Evolutionary conservation across 2,797 vertebrate species (phyloP).

Genomic region (Clarias platycephalus): DNA sequence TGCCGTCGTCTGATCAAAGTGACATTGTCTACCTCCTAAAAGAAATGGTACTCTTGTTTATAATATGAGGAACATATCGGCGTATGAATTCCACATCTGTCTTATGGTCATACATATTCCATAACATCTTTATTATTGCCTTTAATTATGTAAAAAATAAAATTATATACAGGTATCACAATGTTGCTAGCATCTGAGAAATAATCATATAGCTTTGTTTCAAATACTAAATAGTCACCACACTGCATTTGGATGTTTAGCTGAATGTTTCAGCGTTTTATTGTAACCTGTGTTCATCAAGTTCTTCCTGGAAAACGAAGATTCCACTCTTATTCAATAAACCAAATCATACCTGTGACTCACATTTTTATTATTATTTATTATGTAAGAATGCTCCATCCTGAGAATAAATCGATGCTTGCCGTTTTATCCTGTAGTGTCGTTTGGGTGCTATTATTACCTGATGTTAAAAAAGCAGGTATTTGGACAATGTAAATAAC

Average conservation of each 20-base stretch:
- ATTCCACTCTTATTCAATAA: slow-evolving; percentile 50
- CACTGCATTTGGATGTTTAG: slow-evolving; percentile 35
- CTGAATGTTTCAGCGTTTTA: slow-evolving; percentile 36
- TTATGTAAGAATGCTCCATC: background rate
- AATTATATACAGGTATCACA: background rate
- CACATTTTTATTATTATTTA: background rate
- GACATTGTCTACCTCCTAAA: slow-evolving; percentile 77
- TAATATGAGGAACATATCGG: slow-evolving; percentile 56
- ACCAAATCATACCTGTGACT: slow-evolving; percentile 33
- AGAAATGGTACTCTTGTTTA: slow-evolving; percentile 36
- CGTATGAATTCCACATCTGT: slow-evolving; percentile 69
- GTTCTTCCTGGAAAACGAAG: slow-evolving; percentile 28
- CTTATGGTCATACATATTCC: slow-evolving; percentile 60
- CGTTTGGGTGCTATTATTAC: background rate
- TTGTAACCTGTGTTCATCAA: slow-evolving; percentile 42
- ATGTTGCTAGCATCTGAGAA: slow-evolving; percentile 20
- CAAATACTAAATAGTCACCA: slow-evolving; percentile 30
- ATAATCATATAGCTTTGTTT: slow-evolving; percentile 41
- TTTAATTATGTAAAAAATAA: slow-evolving; percentile 20
- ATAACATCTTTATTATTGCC: slow-evolving; percentile 38
- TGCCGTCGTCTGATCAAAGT: slow-evolving; percentile 62
- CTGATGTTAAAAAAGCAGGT: background rate
- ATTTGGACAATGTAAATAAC: background rate
- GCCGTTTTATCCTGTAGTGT: background rate
- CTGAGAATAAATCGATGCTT: background rate